A percentile compares a stretch with the other conserved stretches of the same genome.
Conservation (phyloP, 2,113 vertebrate genomes). For the Rhea pennata region DNA sequence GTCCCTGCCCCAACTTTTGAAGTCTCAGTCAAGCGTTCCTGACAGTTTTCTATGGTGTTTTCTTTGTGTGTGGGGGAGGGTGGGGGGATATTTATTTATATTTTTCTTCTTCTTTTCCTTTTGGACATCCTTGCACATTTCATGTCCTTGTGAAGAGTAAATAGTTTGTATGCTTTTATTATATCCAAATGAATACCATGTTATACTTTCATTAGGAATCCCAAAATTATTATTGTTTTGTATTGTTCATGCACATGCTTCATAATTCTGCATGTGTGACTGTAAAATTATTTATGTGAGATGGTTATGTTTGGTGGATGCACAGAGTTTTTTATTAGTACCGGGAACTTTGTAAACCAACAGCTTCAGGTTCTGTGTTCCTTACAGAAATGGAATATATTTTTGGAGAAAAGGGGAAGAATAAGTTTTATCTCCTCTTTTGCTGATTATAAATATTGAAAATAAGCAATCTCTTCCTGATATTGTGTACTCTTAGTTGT, state of each 20-base stretch:
- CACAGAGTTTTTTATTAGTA: neutral
- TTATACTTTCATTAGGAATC: too few relatives aligned
- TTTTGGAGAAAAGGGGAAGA: neutral
- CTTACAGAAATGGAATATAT: neutral
- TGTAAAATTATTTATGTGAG: neutral
- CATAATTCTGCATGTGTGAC: neutral
- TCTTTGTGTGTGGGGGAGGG: too few relatives aligned
- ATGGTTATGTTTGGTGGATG: neutral
- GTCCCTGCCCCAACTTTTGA: neutral
- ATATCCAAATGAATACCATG: too few relatives aligned
- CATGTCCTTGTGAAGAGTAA: neutral
- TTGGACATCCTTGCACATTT: neutral
- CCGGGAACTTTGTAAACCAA: neutral
- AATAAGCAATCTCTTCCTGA: neutral
- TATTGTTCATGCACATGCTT: too few relatives aligned
- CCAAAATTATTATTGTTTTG: too few relatives aligned
- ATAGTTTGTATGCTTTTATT: neutral
- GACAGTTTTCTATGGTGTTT: too few relatives aligned
- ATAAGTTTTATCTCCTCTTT: neutral
- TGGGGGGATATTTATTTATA: too few relatives aligned
- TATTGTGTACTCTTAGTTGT: neutral
- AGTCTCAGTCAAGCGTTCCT: too few relatives aligned
- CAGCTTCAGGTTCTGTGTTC: neutral
- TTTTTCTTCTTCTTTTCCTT: too few relatives aligned
- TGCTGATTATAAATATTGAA: neutral